Percentiles rank a stretch among this genome's conserved stretches.
These are phyloP conservation scores for Drosophila picticornis DNA, from an alignment of 2,888 invertebrate species.

Conservation along the genomic window DNA sequence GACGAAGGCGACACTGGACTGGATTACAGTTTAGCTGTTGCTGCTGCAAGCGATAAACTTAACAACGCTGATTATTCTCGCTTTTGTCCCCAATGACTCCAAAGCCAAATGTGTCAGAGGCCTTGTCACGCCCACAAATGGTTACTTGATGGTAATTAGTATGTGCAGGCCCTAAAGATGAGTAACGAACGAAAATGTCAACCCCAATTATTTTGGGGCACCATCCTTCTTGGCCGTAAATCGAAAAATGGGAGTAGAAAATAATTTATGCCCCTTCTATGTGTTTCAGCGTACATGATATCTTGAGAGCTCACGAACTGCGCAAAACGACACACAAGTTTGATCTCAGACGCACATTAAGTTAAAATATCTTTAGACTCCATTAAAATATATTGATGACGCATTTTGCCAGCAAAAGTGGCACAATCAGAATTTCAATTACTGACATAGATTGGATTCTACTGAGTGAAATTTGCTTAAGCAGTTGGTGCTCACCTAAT, in stretches of 20 bases:
- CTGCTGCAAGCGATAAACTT: slow-evolving; percentile 10
- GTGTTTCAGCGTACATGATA: neutral
- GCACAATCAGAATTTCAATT: neutral
- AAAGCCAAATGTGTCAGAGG: slow-evolving; percentile 27
- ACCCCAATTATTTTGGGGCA: neutral
- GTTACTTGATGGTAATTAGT: slow-evolving; percentile 1
- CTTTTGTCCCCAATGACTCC: slow-evolving; percentile 15
- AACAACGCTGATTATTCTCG: slow-evolving; percentile 4
- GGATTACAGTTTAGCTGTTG: slow-evolving; percentile 23
- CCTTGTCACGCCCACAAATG: slow-evolving; percentile 12
- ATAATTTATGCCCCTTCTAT: neutral
- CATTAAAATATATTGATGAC: neutral
- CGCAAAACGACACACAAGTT: neutral
- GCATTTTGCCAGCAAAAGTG: neutral
- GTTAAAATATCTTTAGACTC: neutral
- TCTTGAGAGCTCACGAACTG: neutral
- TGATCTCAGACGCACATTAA: neutral
- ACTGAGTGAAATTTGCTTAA: neutral
- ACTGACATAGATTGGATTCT: neutral
- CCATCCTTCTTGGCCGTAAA: neutral
- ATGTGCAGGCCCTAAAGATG: neutral
- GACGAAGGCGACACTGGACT: slow-evolving; percentile 33
- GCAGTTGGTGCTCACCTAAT: neutral
- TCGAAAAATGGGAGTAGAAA: neutral
- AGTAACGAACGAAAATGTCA: neutral